Evolutionary conservation across 2,888 invertebrate species (phyloP).

Genomic region (Drosophila limbata): DNA sequence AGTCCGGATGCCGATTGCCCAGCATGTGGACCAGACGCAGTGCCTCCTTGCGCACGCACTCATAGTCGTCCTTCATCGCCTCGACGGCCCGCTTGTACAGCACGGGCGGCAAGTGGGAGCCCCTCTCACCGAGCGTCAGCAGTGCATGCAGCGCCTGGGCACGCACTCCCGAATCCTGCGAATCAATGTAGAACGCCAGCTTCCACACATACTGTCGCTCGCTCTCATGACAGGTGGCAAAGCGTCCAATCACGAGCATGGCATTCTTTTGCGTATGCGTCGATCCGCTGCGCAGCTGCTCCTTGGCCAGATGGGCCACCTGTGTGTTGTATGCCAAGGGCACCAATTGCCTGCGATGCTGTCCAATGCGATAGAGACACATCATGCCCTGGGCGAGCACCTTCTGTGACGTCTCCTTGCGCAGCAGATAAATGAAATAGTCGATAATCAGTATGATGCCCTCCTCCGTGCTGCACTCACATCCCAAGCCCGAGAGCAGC

Average conservation of each 20-base stretch:
- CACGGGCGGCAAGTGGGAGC: constrained; percentile 90
- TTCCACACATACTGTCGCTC: constrained; percentile 88
- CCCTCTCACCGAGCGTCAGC: constrained; percentile 92
- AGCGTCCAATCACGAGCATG: constrained; percentile 82
- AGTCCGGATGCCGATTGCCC: constrained; percentile 94
- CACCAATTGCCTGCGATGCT: constrained; percentile 68
- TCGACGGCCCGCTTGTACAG: constrained; percentile 89
- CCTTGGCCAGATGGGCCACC: constrained; percentile 84
- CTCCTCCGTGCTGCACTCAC: constrained; percentile 77
- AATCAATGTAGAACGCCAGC: constrained; percentile 93
- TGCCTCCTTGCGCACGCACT: constrained; percentile 95
- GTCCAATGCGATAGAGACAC: constrained; percentile 83
- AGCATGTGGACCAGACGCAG: constrained; percentile 94
- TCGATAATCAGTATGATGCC: constrained; percentile 81
- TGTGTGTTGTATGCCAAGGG: constrained; percentile 82
- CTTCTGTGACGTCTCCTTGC: constrained; percentile 84
- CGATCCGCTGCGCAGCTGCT: constrained; percentile 81
- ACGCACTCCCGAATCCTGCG: constrained; percentile 95
- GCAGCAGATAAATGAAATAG: constrained; percentile 82
- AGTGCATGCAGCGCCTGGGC: constrained; percentile 95
- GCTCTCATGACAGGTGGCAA: constrained; percentile 87
- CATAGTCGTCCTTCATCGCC: constrained; percentile 96
- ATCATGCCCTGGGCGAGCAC: constrained; percentile 84
- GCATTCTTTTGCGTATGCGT: constrained; percentile 85
- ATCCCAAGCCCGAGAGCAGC: constrained; percentile 79